Conservation (phyloP, 37 sponge, comb jelly and placozoan species). For the Dysidea cf. avara region DNA sequence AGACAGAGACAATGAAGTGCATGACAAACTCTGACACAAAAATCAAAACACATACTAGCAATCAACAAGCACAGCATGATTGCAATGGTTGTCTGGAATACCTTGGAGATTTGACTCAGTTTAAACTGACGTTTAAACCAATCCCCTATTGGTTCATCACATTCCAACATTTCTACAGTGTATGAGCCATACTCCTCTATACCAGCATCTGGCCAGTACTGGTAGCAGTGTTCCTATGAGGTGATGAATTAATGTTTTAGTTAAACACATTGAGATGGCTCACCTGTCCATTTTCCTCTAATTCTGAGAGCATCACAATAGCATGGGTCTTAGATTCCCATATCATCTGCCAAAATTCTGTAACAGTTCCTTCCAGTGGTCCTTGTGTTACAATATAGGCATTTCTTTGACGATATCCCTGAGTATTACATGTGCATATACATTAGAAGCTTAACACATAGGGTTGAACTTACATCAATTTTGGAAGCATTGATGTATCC, state of each 20-base stretch:
- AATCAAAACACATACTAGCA: too few relatives aligned
- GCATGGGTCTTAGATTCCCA: constrained; percentile 68
- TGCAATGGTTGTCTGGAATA: background rate
- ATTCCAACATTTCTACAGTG: constrained; percentile 43
- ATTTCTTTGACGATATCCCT: constrained; percentile 70
- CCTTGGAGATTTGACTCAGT: constrained; percentile 55
- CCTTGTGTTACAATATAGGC: constrained; percentile 78
- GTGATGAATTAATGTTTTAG: background rate
- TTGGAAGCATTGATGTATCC: constrained; percentile 74
- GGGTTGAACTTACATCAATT: constrained; percentile 68
- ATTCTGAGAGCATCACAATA: constrained; percentile 69
- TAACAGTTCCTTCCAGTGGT: constrained; percentile 44
- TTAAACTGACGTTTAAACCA: constrained; percentile 73
- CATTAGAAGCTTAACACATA: too few relatives aligned
- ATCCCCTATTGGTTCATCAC: constrained; percentile 30
- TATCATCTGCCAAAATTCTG: constrained; percentile 75
- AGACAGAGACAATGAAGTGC: too few relatives aligned
- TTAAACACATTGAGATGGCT: too few relatives aligned
- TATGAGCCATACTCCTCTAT: constrained; percentile 47
- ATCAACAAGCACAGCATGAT: too few relatives aligned
- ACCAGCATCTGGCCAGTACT: constrained; percentile 82
- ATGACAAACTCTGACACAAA: too few relatives aligned
- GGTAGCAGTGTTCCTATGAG: constrained; percentile 57
- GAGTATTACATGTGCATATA: background rate
- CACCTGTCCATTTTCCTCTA: constrained; percentile 58